These are phyloP conservation scores for Bombus confusus DNA, from an alignment of 1,140 invertebrate species.

Conservation along the genomic window DNA sequence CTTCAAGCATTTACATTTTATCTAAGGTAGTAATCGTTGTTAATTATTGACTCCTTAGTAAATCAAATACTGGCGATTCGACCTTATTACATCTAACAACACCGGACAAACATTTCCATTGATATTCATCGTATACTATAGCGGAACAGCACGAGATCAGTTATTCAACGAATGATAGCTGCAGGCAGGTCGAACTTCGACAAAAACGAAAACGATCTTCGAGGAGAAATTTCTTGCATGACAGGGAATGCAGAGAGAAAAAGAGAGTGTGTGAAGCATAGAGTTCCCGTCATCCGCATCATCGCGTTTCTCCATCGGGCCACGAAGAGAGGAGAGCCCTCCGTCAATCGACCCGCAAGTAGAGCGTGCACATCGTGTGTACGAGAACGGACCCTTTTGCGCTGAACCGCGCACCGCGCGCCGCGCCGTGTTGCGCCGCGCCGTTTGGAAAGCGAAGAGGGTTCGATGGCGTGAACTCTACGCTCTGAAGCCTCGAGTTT, in stretches of 20 bases:
- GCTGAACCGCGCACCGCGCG: constrained; percentile 7
- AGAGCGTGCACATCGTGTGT: constrained; percentile 62
- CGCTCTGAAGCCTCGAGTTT: background rate
- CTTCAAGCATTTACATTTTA: too few relatives aligned
- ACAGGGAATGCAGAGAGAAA: background rate
- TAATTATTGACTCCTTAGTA: too few relatives aligned
- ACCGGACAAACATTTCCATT: too few relatives aligned
- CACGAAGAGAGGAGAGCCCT: constrained; percentile 51
- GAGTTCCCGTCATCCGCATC: constrained; percentile 53
- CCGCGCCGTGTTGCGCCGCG: too few relatives aligned
- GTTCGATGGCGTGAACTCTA: constrained; percentile 55
- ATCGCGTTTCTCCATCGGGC: constrained; percentile 39
- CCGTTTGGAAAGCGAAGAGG: constrained; percentile 36
- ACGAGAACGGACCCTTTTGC: constrained; percentile 61
- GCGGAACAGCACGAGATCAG: background rate
- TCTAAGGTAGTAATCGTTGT: too few relatives aligned
- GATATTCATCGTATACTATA: too few relatives aligned
- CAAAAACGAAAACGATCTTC: constrained; percentile 29
- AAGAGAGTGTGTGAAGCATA: background rate
- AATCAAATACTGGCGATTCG: too few relatives aligned
- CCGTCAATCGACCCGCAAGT: constrained; percentile 64
- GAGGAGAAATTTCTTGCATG: constrained; percentile 32
- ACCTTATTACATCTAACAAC: too few relatives aligned
- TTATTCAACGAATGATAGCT: background rate
- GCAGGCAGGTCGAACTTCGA: background rate